These are phyloP conservation scores for Drosophila picticornis DNA, from an alignment of 2,888 invertebrate species.

Conservation along the genomic window DNA sequence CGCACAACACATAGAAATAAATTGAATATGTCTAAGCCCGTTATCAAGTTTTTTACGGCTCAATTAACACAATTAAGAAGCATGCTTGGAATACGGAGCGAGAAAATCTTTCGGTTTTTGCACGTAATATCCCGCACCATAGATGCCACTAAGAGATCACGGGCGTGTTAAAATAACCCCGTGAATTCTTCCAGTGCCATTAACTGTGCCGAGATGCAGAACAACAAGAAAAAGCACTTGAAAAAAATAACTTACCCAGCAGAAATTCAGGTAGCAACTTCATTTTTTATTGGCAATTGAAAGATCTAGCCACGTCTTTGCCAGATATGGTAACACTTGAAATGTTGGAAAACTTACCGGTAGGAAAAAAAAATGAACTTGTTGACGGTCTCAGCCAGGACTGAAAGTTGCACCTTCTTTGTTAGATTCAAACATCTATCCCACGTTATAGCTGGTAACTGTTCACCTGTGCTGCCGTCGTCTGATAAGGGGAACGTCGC, in stretches of 20 bases:
- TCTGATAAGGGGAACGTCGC: constrained; percentile 54
- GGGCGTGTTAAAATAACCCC: constrained; percentile 86
- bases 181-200: constrained; percentile 90
- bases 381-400: constrained; percentile 15
- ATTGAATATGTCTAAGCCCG: constrained; percentile 7
- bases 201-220: constrained; percentile 85
- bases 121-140: constrained; percentile 83
- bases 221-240: constrained; percentile 24
- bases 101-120: constrained; percentile 15
- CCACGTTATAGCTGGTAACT: constrained; percentile 48
- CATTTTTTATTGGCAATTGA: neutral
- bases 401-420: constrained; percentile 10
- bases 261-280: constrained; percentile 16
- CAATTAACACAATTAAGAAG: constrained; percentile 61
- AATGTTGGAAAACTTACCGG: constrained; percentile 30
- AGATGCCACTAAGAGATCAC: constrained; percentile 87
- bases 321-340: constrained; percentile 34
- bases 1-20: constrained; percentile 26
- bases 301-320: constrained; percentile 29
- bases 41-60: constrained; percentile 40
- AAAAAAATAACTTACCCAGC: constrained; percentile 6
- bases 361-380: constrained; percentile 1
- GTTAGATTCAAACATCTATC: constrained; percentile 36
- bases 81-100: constrained; percentile 7
- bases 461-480: constrained; percentile 37